Base-by-base conservation (phyloP, 2,888 invertebrate genomes). In the Drosophila picticornis region DNA sequence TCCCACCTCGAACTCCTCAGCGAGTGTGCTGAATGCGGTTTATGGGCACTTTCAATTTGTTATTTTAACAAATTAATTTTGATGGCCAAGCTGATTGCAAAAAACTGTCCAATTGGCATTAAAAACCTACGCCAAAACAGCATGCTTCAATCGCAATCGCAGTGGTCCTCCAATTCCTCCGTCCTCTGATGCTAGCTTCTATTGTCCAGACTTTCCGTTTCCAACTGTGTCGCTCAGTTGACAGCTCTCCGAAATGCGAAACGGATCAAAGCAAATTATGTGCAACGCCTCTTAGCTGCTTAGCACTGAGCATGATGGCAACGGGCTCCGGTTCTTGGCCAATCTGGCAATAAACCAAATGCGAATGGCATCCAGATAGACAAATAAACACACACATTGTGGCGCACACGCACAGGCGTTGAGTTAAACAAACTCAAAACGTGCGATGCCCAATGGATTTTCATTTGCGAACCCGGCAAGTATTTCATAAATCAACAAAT, bases 231-330 rank as follows among this genome's bases (percentile, higher is more conserved):
- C 67, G 67, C 43, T 52, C 51, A 51, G 90, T 80, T 87, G 87
- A 87, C 87, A 87, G 87, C 87, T 78, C 75, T 75, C 84, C 80
- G 56, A 88, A 88, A 82, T 88, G 85, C 87, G 84, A 90, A 87
- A 88, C 90, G 80, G 87, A 87, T 87, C 87, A 90, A 87, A 87
- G 87, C 87, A 88, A 90, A 87, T 87, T 87, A 87, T 88, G 80
- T 88, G 90, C 87, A 88, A 87, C 90, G 90, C 87, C 90, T 87
- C 76, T 87, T 89, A 82, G 83, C 88, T 87, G 90, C 90, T 80
- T 81, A 85, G 77, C 79, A 57, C 51, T 82, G 75, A 67, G 69
- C 62, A 36, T 65, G 51, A 40, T 59, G 67, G 34, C 43, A 55
- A 36, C 55, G 27, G 46, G 56, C 40, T 32, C 58, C 13, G 34